These are phyloP conservation scores for Drosophila miranda DNA, from an alignment of 1,140 invertebrate species.

Conservation along the genomic window DNA sequence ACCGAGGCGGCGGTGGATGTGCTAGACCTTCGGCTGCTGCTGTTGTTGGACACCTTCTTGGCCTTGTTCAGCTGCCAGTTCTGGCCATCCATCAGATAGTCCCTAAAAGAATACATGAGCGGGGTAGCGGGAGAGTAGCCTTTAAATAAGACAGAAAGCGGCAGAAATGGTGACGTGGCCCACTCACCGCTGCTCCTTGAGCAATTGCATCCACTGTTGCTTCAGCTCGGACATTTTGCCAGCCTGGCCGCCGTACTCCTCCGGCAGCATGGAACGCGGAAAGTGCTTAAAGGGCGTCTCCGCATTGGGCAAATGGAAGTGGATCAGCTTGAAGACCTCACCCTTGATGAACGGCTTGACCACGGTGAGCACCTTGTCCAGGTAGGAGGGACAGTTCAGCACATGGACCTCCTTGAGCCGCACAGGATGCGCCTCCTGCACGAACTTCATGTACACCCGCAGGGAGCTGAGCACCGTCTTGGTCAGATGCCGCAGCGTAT, in stretches of 20 bases:
- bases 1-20: constrained; percentile 5
- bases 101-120: constrained; percentile 18
- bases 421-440: constrained; percentile 89
- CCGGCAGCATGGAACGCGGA: constrained; percentile 85
- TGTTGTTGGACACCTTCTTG: constrained; percentile 39
- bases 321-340: constrained; percentile 84
- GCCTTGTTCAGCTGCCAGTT: constrained; percentile 68
- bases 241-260: constrained; percentile 86
- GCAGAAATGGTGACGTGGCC: not conserved
- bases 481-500: constrained; percentile 85
- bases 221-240: constrained; percentile 85
- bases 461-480: constrained; percentile 86
- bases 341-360: constrained; percentile 87
- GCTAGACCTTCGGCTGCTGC: constrained; percentile 2
- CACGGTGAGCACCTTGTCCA: constrained; percentile 86
- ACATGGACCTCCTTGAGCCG: constrained; percentile 89
- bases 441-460: constrained; percentile 87
- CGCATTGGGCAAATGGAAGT: constrained; percentile 86
- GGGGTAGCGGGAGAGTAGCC: no score
- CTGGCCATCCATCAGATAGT: constrained; percentile 62
- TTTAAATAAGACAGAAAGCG: not conserved
- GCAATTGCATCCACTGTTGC: constrained; percentile 83
- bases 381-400: constrained; percentile 86
- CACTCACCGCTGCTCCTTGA: constrained; percentile 72
- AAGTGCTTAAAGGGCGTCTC: constrained; percentile 85